Evolutionary conservation across 2,113 vertebrate species (phyloP), one percentile per base, ranked within the genome.

Genomic region (Pseudorectes ferrugineus): DNA sequence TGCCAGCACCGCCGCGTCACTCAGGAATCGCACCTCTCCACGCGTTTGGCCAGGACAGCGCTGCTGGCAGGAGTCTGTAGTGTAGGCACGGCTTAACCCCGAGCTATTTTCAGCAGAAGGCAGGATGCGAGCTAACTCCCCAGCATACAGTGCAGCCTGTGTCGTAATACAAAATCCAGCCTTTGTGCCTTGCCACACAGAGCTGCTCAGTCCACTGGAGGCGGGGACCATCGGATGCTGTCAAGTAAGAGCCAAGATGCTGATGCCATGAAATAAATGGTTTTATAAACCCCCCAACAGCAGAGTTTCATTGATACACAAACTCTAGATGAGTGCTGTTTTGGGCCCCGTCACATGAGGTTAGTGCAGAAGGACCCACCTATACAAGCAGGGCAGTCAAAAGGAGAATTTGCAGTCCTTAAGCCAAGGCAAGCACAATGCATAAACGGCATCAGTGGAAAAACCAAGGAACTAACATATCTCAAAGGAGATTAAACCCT

Each of bases 271-370:
- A 72, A 84, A 71, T 11, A 80, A 84, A 67, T 25, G 26, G 49
- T 29, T 75, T 81, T 33, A 73, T 42, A 75, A 79, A 81, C 25
- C 25, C 15, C 8, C 7, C 0, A 4, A 24, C 8, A 52, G 52
- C 31, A 61, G 10, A 22, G 28, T 46, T 89, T 68, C 36, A 68
- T 1, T 43, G 65, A 87, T 20, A 48, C 0, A 25, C 25, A 54
- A 35, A 42, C 35, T 65, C 31, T 10, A 46, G 11, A n/a, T 77
- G 17, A 79, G 25, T 0, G 0, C 22, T 63, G 40, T 24, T 88
- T 65, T 31, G 33, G 26, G 46, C 14, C 20, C 10, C 0, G 0
- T 43, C 48, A 57, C 2, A 5, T 28, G 38, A 38, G 1, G 0
- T 42, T 23, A 58, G 31, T 36, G 46, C 35, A 72, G 55, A 71